A percentile compares a stretch with the other conserved stretches of the same genome.
Evolutionary conservation across 23 tunicate species (phyloP).

Genomic region (Ciona savignyi): DNA sequence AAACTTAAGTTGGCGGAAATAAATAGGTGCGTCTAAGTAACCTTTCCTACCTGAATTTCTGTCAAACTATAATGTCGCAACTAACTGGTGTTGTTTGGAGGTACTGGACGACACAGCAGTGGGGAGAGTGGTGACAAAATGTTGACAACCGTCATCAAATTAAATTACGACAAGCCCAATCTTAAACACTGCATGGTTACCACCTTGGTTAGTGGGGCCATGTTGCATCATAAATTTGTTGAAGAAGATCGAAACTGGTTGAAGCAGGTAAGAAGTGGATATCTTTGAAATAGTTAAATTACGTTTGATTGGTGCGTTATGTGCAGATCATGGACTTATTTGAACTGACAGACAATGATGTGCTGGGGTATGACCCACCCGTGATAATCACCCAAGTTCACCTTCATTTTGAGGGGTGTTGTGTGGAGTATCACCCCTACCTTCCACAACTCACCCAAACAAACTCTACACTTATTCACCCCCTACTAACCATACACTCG

Average conservation of each 20-base stretch:
- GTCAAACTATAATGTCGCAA: no score
- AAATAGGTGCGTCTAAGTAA: no score
- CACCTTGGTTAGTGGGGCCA: background rate
- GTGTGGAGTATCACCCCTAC: conserved; percentile 34
- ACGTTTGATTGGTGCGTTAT: no score
- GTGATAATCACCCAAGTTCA: conserved; percentile 63
- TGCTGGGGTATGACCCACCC: conserved; percentile 86
- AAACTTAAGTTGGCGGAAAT: no score
- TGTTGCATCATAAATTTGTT: background rate
- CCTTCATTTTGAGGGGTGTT: conserved; percentile 41
- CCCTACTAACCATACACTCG: conserved; percentile 40
- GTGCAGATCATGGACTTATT: conserved; percentile 41
- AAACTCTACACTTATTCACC: no score
- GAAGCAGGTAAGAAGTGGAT: no score
- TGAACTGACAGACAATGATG: conserved; percentile 52
- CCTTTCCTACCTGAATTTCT: no score
- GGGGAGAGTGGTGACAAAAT: background rate
- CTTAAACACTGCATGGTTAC: background rate
- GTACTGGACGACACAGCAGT: background rate
- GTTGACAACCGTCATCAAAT: background rate
- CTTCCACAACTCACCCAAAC: no score
- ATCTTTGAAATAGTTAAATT: no score
- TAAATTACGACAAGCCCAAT: background rate
- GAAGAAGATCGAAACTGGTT: background rate
- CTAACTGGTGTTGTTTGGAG: no score